phyloP scores from a whole-genome alignment of 2,113 vertebrate genomes.

The Zosterops borbonicus region DNA sequence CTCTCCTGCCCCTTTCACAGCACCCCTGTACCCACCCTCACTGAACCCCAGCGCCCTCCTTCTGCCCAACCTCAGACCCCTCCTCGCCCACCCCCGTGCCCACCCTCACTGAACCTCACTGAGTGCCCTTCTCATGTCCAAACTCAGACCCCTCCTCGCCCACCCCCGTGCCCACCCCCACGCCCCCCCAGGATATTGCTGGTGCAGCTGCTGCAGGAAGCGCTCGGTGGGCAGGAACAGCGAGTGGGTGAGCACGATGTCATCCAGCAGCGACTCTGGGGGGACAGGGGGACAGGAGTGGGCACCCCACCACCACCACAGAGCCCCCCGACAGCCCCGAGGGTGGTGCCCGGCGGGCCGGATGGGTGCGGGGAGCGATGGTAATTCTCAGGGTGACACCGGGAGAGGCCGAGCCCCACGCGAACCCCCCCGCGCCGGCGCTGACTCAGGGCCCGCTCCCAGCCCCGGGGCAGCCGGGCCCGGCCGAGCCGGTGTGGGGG shows the following conservation, averaged over 20 bases:
- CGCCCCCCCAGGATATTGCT: conserved; percentile 94
- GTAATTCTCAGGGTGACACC: background rate
- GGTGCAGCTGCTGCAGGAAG: conserved; percentile 91
- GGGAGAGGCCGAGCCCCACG: background rate
- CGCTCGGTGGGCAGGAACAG: conserved; percentile 93
- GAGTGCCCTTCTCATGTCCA: background rate
- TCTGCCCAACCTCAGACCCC: no score
- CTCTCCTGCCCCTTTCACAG: background rate
- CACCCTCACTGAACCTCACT: background rate
- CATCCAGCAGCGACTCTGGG: conserved; percentile 89
- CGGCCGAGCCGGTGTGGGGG: background rate
- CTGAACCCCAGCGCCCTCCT: background rate
- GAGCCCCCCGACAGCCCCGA: background rate
- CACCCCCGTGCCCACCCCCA: background rate
- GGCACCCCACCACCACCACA: rapidly evolving
- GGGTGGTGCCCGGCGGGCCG: background rate
- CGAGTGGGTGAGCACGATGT: conserved; percentile 94
- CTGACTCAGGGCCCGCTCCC: conserved; percentile 16
- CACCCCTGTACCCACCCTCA: background rate
- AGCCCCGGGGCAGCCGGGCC: background rate
- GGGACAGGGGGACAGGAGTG: background rate
- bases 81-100: background rate
- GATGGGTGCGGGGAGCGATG: background rate
- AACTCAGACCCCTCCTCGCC: background rate
- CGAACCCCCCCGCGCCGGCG: background rate